Base-by-base conservation (phyloP, 2,888 invertebrate genomes). In the Lochmaea crataegi region DNA sequence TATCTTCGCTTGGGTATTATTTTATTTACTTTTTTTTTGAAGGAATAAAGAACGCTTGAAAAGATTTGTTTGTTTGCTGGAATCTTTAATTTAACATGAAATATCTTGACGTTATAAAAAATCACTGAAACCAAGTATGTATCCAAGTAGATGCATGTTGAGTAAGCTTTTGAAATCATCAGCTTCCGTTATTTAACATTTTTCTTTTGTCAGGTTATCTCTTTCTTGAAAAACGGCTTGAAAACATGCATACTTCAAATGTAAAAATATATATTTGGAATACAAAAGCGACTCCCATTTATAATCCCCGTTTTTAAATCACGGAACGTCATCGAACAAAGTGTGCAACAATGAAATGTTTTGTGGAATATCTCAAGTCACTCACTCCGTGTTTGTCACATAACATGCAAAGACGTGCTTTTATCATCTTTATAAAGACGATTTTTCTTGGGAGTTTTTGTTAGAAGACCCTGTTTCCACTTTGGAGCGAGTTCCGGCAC, bases 351-450 rank as follows among this genome's bases (percentile, higher is more conserved):
- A 86, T 85, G 84, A 84, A 83, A 83, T 82, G 85, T 84, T 84
- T 84, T 80, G 82, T 82, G 84, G 85, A 86, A 86, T 87, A 86
- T 86, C 86, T 86, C 86, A 86, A 69, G 86, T 86, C 86, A 86
- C 83, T 86, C 86, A 85, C 85, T 85, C 83, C 83, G 84, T 84
- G 85, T 85, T 86, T 85, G 86, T 87, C 86, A 84, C 85, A 85
- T 84, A 86, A 86, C 86, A 86, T 86, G 86, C 86, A 86, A 86
- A 87, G 86, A 86, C 85, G 85, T 80, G 85, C 86, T 86, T 87
- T 87, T 86, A 87, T 87, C 87, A 86, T 86, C 84, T 85, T 86
- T 85, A 86, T 86, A 86, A 86, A 84, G 86, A 86, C 86, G 85
- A 87, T 87, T 86, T 87, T 87, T 87, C 86, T 86, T 85, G 80